phyloP scores from a whole-genome alignment of 2,113 vertebrate genomes.

The Climacteris rufus region DNA sequence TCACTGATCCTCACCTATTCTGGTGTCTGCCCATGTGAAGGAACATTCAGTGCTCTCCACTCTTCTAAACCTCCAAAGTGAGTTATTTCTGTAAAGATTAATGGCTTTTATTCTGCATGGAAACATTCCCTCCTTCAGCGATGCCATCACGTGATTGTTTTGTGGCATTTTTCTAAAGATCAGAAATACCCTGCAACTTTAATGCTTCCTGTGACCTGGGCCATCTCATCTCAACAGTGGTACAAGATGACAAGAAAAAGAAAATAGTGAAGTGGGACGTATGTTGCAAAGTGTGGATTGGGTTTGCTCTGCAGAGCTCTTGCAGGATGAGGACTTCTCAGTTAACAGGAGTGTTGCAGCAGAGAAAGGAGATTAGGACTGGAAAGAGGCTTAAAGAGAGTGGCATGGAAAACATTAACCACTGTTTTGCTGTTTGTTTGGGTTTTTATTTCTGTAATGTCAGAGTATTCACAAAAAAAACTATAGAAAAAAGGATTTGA shows the following conservation, averaged over 20 bases:
- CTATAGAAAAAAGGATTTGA: not conserved
- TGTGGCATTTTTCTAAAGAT: not conserved
- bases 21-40: not conserved
- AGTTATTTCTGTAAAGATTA: not conserved
- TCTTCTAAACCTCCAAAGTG: not conserved
- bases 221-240: not conserved
- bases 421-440: not conserved
- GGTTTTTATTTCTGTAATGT: not conserved
- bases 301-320: not conserved
- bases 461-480: not conserved
- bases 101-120: not conserved
- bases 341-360: not conserved
- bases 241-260: not conserved
- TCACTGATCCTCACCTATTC: not conserved
- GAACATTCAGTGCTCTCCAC: not conserved
- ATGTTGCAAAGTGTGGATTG: not conserved
- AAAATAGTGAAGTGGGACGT: not conserved
- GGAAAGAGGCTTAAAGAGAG: not conserved
- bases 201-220: rapidly evolving
- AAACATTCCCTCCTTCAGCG: not conserved
- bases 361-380: not conserved
- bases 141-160: not conserved
- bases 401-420: not conserved
- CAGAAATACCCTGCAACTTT: not conserved
- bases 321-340: not conserved